Conservation (phyloP, 2,113 vertebrate genomes). For the Chloroceryle aenea region DNA sequence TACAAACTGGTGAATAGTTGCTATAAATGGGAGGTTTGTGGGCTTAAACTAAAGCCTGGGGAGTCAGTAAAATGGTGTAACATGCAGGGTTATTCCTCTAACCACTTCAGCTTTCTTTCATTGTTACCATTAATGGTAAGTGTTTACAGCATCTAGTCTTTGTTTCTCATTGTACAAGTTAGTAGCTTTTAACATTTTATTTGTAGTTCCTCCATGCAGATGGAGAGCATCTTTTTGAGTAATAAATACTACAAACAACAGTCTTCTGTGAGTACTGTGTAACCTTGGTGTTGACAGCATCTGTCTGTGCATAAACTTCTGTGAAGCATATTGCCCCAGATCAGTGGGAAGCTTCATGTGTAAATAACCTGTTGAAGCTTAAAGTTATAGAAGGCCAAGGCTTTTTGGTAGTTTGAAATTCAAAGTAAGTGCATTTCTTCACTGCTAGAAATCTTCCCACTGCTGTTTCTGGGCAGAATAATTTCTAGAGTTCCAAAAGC, state of each 20-base stretch:
- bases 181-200: background rate
- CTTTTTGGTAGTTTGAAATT: background rate
- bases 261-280: background rate
- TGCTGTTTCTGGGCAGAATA: background rate
- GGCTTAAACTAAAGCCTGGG: background rate
- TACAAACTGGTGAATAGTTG: background rate
- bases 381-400: background rate
- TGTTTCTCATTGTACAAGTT: background rate
- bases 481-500: background rate
- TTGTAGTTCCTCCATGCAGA: background rate
- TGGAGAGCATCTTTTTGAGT: background rate
- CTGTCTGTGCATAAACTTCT: background rate
- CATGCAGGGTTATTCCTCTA: background rate
- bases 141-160: background rate
- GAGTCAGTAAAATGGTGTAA: background rate
- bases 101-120: background rate
- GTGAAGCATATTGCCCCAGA: background rate
- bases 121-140: background rate
- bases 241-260: background rate
- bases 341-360: background rate
- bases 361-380: background rate
- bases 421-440: background rate
- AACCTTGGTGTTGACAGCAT: background rate
- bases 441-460: background rate
- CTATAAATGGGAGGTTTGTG: background rate